Conservation (phyloP, 2,888 invertebrate genomes). For the Nysson spinosus region DNA sequence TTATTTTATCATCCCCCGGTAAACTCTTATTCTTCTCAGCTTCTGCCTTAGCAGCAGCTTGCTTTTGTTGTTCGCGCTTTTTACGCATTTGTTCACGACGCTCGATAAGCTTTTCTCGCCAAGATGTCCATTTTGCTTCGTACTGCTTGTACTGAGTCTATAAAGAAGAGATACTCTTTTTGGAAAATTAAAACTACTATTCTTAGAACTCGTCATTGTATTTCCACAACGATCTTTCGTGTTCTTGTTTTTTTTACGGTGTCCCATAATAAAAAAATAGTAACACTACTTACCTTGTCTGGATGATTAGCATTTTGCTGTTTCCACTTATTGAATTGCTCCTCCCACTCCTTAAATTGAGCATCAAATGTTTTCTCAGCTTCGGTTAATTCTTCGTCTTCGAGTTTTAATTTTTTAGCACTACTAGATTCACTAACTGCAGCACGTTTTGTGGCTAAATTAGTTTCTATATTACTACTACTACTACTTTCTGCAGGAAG, state of each 20-base stretch:
- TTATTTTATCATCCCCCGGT: conserved; percentile 73
- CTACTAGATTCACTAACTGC: conserved; percentile 66
- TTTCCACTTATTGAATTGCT: conserved; percentile 94
- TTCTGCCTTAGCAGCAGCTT: conserved; percentile 67
- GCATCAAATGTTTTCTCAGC: conserved; percentile 92
- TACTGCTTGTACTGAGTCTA: conserved; percentile 87
- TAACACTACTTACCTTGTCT: conserved; percentile 82
- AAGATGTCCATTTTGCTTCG: conserved; percentile 92
- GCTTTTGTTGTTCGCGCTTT: conserved; percentile 79
- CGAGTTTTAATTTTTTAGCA: conserved; percentile 72
- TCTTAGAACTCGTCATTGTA: no score
- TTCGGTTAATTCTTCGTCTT: conserved; percentile 78
- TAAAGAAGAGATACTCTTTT: conserved; percentile 42
- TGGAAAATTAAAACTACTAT: conserved; percentile 1
- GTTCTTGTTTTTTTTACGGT: background rate
- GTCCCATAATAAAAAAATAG: background rate
- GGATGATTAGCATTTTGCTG: conserved; percentile 94
- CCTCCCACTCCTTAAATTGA: conserved; percentile 94
- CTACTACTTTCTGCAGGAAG: conserved; percentile 60
- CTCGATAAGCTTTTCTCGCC: conserved; percentile 87
- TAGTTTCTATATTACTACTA: conserved; percentile 50
- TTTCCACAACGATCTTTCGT: no score
- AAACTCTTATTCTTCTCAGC: conserved; percentile 71
- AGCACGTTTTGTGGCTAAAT: conserved; percentile 62
- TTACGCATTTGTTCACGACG: conserved; percentile 89